Percentiles rank a stretch among this genome's conserved stretches.
These are phyloP conservation scores for Agrochola litura DNA, from an alignment of 2,888 invertebrate species.

Conservation along the genomic window DNA sequence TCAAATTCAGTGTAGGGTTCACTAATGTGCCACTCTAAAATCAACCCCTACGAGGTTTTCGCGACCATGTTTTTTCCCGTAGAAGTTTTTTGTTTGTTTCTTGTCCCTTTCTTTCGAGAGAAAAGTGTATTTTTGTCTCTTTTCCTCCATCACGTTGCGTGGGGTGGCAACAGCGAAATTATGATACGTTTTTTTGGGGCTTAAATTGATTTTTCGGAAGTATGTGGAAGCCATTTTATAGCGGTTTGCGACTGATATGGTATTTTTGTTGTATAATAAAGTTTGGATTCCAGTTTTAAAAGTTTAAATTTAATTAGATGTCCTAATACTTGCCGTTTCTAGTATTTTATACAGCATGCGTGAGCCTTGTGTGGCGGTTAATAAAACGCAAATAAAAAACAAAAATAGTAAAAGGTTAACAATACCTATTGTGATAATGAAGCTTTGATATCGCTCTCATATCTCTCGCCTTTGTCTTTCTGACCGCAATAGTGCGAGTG, in stretches of 20 bases:
- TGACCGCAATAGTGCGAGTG: slow-evolving; percentile 4
- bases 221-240: slow-evolving; percentile 87
- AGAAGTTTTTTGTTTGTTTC: slow-evolving; percentile 85
- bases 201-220: slow-evolving; percentile 89
- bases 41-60: slow-evolving; percentile 87
- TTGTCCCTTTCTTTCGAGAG: slow-evolving; percentile 69
- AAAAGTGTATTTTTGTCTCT: slow-evolving; percentile 67
- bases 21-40: slow-evolving; percentile 88
- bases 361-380: neutral
- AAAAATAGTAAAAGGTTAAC: slow-evolving; percentile 14
- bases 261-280: slow-evolving; percentile 39
- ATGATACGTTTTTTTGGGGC: slow-evolving; percentile 89
- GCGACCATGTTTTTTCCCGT: slow-evolving; percentile 89
- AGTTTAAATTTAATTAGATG: neutral
- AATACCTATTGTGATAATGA: slow-evolving; percentile 29
- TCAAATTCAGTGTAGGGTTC: slow-evolving; percentile 83
- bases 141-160: slow-evolving; percentile 81
- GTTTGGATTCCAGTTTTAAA: slow-evolving; percentile 14
- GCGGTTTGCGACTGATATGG: slow-evolving; percentile 67
- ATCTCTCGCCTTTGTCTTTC: slow-evolving; percentile 33
- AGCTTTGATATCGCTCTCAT: slow-evolving; percentile 19
- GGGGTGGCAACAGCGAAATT: slow-evolving; percentile 87
- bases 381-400: neutral
- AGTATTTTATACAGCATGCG: neutral
- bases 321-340: neutral